Conservation (phyloP, 2,113 vertebrate genomes). For the Apus apus region DNA sequence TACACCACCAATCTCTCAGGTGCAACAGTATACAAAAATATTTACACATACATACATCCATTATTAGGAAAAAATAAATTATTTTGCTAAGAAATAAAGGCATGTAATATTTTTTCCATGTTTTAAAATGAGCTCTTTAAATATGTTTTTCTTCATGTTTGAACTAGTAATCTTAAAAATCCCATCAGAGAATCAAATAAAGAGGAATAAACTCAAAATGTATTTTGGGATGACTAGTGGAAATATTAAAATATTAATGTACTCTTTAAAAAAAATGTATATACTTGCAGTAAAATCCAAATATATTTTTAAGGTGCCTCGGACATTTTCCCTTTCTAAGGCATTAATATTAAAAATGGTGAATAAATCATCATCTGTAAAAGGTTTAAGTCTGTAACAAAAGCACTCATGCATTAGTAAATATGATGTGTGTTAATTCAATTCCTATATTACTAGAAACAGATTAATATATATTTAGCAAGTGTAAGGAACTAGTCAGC, state of each 20-base stretch:
- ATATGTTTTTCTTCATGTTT: neutral
- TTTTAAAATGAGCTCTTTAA: neutral
- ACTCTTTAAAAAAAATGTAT: neutral
- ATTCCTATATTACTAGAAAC: neutral
- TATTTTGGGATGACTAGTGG: neutral
- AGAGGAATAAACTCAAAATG: neutral
- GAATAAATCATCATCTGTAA: neutral
- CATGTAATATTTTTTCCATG: fast-evolving
- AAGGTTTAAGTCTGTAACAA: neutral
- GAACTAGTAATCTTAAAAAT: neutral
- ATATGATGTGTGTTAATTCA: neutral
- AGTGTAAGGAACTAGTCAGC: neutral
- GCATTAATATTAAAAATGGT: neutral
- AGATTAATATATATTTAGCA: neutral
- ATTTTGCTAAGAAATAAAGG: neutral
- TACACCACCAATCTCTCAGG: neutral
- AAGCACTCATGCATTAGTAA: neutral
- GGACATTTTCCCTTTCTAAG: neutral
- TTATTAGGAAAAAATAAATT: neutral
- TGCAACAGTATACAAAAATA: neutral
- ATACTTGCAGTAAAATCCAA: neutral
- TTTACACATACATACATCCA: neutral
- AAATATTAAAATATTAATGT: neutral
- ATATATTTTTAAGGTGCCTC: neutral
- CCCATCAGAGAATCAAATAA: neutral